Conservation (phyloP, 2,888 invertebrate species). For the Chloroclysta siterata region DNA sequence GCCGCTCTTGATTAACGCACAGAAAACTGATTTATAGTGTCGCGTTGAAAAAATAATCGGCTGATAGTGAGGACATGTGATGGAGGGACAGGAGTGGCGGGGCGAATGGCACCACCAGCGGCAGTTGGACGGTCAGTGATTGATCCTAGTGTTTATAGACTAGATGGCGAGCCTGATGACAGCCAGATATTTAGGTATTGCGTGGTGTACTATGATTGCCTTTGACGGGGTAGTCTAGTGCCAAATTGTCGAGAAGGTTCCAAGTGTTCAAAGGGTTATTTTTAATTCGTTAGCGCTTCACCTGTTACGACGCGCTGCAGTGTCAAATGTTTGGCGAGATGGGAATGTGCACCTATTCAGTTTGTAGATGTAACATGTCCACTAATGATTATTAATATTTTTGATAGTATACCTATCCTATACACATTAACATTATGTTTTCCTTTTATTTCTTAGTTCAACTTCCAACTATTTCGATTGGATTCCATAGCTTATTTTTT, state of each 20-base stretch:
- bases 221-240: slow-evolving; percentile 11
- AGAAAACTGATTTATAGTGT: slow-evolving; percentile 82
- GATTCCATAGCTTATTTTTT: too few relatives aligned
- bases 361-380: background rate
- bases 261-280: slow-evolving; percentile 26
- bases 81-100: slow-evolving; percentile 83
- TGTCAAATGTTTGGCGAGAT: background rate
- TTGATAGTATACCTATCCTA: too few relatives aligned
- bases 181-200: slow-evolving; percentile 21
- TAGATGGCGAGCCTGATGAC: slow-evolving; percentile 32
- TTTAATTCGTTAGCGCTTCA: slow-evolving; percentile 13
- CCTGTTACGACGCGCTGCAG: background rate
- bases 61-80: slow-evolving; percentile 72
- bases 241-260: slow-evolving; percentile 24
- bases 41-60: slow-evolving; percentile 83
- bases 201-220: background rate
- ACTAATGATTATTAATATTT: too few relatives aligned
- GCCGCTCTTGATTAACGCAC: slow-evolving; percentile 71
- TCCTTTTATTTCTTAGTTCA: too few relatives aligned
- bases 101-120: slow-evolving; percentile 78
- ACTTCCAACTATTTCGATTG: too few relatives aligned
- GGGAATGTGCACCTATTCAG: background rate
- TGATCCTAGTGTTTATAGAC: slow-evolving; percentile 49
- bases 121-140: slow-evolving; percentile 77
- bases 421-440: too few relatives aligned